Conservation (phyloP, 1,140 invertebrate genomes). For the Drosophila ercepeae region DNA sequence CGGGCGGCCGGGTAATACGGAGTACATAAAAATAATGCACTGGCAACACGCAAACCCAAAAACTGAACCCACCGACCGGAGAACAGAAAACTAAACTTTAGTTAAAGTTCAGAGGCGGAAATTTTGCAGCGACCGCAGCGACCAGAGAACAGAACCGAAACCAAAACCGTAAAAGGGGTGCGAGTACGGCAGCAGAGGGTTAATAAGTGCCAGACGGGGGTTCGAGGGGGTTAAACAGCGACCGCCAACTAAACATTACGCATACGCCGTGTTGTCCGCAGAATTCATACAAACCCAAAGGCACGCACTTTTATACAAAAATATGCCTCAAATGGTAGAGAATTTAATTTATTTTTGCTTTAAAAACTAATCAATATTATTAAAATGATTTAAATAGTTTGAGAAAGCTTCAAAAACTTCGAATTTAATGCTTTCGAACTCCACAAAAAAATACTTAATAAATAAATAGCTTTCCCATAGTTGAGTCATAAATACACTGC, state of each 20-base stretch:
- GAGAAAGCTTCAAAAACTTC: too few species aligned
- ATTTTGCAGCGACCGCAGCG: constrained; percentile 52
- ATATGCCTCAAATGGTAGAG: background rate
- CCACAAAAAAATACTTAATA: background rate
- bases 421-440: background rate
- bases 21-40: constrained; percentile 52
- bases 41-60: constrained; percentile 42
- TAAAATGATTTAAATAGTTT: too few species aligned
- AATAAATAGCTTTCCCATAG: too few species aligned
- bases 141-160: constrained; percentile 54
- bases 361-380: too few species aligned
- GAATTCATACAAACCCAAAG: background rate
- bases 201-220: background rate
- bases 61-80: constrained; percentile 5
- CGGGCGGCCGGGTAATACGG: background rate
- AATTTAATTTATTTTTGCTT: too few species aligned
- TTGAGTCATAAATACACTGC: background rate
- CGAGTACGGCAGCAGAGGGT: background rate
- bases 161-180: constrained; percentile 1
- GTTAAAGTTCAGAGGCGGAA: constrained; percentile 49
- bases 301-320: background rate
- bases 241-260: constrained; percentile 44
- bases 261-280: constrained; percentile 15
- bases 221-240: constrained; percentile 3
- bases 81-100: constrained; percentile 12